phyloP scores from a whole-genome alignment of 2,888 invertebrate genomes.

The Danaus chrysippus region DNA sequence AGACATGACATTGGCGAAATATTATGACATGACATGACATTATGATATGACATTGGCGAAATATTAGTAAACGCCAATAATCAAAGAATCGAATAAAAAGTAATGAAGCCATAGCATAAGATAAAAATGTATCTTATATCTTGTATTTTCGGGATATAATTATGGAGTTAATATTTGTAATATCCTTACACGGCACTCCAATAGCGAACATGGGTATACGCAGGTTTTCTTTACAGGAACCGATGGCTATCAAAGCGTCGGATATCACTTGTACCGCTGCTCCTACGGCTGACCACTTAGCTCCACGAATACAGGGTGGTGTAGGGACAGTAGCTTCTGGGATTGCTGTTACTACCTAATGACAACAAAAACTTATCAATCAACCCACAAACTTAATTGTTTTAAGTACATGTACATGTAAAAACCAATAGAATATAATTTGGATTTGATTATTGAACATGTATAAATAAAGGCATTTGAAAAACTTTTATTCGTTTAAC shows the following conservation, averaged over 20 bases:
- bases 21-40: too few species aligned
- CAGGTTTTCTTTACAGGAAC: constrained; percentile 58
- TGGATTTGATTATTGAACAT: too few species aligned
- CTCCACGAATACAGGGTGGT: constrained; percentile 61
- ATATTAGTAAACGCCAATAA: neutral
- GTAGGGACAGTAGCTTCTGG: constrained; percentile 64
- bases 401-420: too few species aligned
- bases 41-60: neutral
- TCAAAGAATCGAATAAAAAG: too few species aligned
- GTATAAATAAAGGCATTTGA: too few species aligned
- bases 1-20: neutral
- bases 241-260: constrained; percentile 56
- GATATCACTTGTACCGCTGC: constrained; percentile 57
- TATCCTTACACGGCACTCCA: constrained; percentile 60
- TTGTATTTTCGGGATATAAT: neutral
- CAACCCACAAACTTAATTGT: too few species aligned
- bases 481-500: too few species aligned
- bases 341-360: constrained; percentile 66
- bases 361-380: too few species aligned
- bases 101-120: neutral
- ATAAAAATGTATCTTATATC: neutral
- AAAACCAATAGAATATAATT: too few species aligned
- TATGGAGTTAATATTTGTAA: neutral
- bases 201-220: constrained; percentile 59
- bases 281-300: constrained; percentile 62